Conservation (phyloP, 2,888 invertebrate genomes). For the Prosopocoilus inquinatus region DNA sequence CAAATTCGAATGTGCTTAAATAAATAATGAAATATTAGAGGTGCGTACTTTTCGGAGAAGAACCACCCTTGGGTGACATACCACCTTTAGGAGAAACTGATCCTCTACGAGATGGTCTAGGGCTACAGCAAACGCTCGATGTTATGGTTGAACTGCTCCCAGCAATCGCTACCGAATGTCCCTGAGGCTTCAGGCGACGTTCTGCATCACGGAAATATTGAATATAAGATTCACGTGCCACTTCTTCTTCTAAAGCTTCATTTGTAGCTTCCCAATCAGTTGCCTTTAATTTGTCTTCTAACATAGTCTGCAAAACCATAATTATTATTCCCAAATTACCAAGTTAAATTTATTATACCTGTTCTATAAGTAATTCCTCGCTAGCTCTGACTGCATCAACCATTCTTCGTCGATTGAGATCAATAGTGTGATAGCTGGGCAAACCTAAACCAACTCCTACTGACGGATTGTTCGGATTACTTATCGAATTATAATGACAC, state of each 20-base stretch:
- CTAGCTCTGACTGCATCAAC: conserved; percentile 74
- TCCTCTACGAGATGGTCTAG: conserved; percentile 42
- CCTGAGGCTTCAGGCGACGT: conserved; percentile 46
- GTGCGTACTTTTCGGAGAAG: conserved; percentile 28
- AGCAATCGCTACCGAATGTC: conserved; percentile 42
- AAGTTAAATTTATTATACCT: conserved; percentile 51
- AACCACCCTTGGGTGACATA: conserved; percentile 43
- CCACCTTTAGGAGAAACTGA: conserved; percentile 48
- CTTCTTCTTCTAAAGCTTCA: conserved; percentile 86
- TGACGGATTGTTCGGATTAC: conserved; percentile 78
- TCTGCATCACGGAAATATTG: conserved; percentile 58
- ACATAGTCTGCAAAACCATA: conserved; percentile 65
- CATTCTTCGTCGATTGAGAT: conserved; percentile 68
- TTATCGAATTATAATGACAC: conserved; percentile 85
- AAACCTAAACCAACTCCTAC: conserved; percentile 83
- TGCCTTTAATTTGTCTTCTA: conserved; percentile 84
- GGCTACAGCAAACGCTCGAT: conserved; percentile 36
- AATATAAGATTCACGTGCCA: conserved; percentile 80
- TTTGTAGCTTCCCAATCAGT: conserved; percentile 92
- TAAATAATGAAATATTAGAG: background rate
- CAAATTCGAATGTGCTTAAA: background rate
- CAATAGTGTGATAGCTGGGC: conserved; percentile 70
- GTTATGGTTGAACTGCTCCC: conserved; percentile 47
- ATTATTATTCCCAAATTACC: background rate
- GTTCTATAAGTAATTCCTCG: conserved; percentile 77